Evolutionary conservation across 2,113 vertebrate species (phyloP), one percentile per base, ranked within the genome.

Genomic region (Merops nubicus): DNA sequence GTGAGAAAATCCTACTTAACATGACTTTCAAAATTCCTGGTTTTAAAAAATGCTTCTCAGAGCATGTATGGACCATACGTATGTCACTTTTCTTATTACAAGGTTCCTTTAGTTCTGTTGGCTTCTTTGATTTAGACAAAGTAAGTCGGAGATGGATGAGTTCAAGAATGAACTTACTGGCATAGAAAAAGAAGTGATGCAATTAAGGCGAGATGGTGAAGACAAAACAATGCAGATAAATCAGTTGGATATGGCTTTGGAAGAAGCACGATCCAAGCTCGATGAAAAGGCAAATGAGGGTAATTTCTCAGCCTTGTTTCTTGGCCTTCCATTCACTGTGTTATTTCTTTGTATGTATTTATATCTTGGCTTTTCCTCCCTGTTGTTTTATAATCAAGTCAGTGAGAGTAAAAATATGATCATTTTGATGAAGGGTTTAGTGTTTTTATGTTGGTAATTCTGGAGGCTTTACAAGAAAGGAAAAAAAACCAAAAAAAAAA

Each of bases 171-270:
- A 99, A 72, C 91, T 99, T 78, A 98, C 70, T 67, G 95, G 96
- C 93, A 98, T 97, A 97, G 98, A 99, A 95, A 97, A 97, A 97
- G 97, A 98, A 81, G 70, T 98, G 75, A 91, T 98, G 81, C 98
- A 98, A 42, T 96, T 99, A 53, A 98, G 98, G 47, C 89, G 68
- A 50, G 99, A 99, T 93, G 98, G 97, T 36, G 98, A 99, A 98
- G 98, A 96, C 63, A 99, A 99, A 97, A 96, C 98, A 23, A 96
- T 97, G 20, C 98, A 98, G 80, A 97, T 99, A 31, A 98, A 91
- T 83, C 98, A 99, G 60, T 96, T 99, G 98, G 98, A 98, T 93
- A 98, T 98, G 94, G 98, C 97, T 96, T 97, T 99, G 94, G 98
- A 99, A 95, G 98, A 99, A 96, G 99, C 98, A 92, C 98, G 97